These are phyloP conservation scores for Apotomis betuletana DNA, from an alignment of 2,888 invertebrate species.

Conservation along the genomic window DNA sequence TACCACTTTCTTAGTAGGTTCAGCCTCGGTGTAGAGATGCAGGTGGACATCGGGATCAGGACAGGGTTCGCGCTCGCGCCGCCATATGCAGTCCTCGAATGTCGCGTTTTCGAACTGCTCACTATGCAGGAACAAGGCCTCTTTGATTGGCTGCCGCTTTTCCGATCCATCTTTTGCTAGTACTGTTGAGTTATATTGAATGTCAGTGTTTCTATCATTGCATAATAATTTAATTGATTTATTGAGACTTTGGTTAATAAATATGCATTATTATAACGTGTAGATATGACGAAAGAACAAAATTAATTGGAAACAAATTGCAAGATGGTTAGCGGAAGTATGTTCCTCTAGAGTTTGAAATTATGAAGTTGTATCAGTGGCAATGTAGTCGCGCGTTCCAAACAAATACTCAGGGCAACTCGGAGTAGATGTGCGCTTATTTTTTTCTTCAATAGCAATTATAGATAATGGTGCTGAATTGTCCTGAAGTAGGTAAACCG, in stretches of 20 bases:
- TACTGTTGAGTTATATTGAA: constrained; percentile 42
- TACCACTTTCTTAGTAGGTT: constrained; percentile 76
- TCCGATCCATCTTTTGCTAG: constrained; percentile 22
- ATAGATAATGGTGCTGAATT: no score
- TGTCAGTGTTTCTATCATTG: not conserved
- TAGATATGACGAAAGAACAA: no score
- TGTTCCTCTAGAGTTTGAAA: no score
- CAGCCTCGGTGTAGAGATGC: constrained; percentile 85
- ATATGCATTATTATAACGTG: no score
- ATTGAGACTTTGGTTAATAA: not conserved
- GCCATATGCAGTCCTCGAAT: constrained; percentile 87
- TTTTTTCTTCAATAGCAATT: no score
- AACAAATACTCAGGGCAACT: no score
- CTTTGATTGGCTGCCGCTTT: constrained; percentile 82
- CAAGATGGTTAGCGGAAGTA: no score
- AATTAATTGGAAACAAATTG: no score
- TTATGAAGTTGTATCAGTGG: no score
- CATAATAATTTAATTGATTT: not conserved
- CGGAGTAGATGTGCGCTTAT: no score
- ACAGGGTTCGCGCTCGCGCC: constrained; percentile 86
- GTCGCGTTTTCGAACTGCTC: constrained; percentile 83
- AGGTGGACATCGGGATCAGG: constrained; percentile 88
- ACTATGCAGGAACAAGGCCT: constrained; percentile 85
- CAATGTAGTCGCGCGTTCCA: no score
- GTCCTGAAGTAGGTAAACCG: no score